Percentiles rank a stretch among this genome's conserved stretches.
Evolutionary conservation across 2,797 vertebrate genomes (phyloP).

Genomic region (Gobionotothen gibberifrons): DNA sequence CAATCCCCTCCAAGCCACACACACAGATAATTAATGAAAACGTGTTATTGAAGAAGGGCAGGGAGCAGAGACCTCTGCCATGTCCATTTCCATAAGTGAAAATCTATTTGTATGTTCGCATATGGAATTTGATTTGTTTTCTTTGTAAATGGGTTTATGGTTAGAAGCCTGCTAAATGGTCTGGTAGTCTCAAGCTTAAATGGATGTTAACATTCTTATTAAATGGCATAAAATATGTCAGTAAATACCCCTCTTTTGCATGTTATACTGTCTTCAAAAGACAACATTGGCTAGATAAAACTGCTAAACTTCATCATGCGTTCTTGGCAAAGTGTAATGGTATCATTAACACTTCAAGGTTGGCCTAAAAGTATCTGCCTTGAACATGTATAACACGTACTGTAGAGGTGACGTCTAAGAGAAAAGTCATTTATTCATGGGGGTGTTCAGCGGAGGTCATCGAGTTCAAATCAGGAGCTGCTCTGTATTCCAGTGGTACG

Average conservation of each 20-base stretch:
- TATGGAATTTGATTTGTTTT: no score
- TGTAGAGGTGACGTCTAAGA: neutral
- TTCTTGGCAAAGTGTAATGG: no score
- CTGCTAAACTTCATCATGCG: no score
- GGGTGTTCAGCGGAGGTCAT: neutral
- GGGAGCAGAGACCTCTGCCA: no score
- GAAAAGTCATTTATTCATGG: neutral
- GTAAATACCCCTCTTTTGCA: neutral
- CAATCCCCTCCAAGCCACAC: neutral
- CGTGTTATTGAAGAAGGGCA: neutral
- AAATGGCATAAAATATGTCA: neutral
- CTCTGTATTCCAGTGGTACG: slow-evolving; percentile 10
- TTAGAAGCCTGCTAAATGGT: no score
- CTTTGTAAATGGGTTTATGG: no score
- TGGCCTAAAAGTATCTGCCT: no score
- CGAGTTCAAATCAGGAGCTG: neutral
- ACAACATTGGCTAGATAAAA: no score
- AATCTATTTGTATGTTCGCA: no score
- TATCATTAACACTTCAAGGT: no score
- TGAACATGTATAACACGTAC: neutral
- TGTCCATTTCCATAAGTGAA: no score
- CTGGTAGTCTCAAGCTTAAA: no score
- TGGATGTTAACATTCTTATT: neutral
- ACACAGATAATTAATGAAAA: neutral
- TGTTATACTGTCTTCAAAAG: neutral